phyloP scores from a whole-genome alignment of 2,113 vertebrate genomes.

The Phocoena phocoena region DNA sequence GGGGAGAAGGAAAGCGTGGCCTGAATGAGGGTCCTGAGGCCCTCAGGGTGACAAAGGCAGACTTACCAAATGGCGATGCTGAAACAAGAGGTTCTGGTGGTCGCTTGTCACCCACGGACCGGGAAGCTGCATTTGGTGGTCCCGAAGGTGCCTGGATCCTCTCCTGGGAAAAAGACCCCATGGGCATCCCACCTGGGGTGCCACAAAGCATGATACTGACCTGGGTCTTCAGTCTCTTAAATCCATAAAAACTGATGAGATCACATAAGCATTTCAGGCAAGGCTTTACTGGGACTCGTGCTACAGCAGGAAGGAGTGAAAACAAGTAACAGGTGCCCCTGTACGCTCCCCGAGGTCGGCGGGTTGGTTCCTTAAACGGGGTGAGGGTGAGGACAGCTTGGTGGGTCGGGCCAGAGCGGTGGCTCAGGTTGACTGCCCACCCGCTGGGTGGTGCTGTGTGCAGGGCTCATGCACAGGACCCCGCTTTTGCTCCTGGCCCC shows the following conservation, averaged over 20 bases:
- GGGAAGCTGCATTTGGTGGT: not conserved
- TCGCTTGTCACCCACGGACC: rapidly evolving
- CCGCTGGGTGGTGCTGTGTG: not conserved
- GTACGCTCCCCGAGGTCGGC: rapidly evolving
- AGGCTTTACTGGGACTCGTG: not conserved
- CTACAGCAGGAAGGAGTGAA: not conserved
- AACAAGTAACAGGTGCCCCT: not conserved
- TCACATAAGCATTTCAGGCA: too few relatives aligned
- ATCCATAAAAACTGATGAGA: too few relatives aligned
- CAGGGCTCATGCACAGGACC: not conserved
- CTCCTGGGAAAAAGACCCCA: not conserved
- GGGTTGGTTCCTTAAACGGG: not conserved
- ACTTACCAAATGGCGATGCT: not conserved
- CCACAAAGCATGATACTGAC: rapidly evolving
- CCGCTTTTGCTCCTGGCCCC: not conserved
- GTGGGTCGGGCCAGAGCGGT: not conserved
- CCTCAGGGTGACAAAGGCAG: not conserved
- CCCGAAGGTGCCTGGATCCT: not conserved
- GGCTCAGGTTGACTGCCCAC: too few relatives aligned
- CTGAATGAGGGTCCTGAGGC: not conserved
- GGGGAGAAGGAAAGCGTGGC: not conserved
- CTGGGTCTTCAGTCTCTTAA: not conserved
- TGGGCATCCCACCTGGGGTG: too few relatives aligned
- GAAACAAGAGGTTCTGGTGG: not conserved
- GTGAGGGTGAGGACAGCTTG: rapidly evolving